Base-by-base conservation (phyloP, 2,797 vertebrate genomes). In the Parambassis ranga region DNA sequence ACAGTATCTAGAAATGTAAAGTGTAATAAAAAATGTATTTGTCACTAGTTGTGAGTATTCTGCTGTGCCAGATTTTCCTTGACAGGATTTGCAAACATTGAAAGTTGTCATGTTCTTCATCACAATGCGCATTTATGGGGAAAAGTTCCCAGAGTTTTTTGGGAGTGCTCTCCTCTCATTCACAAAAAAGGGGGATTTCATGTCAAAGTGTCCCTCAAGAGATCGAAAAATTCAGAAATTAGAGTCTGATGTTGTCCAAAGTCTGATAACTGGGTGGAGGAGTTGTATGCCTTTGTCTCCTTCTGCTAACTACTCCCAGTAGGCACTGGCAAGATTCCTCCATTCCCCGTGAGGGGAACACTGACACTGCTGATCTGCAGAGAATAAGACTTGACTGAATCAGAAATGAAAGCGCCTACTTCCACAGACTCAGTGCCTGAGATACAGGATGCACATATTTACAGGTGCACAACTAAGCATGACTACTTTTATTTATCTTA, bases 301-400 rank as follows among this genome's bases (percentile, higher is more conserved):
- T 35, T 36, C 30, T 76, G 50, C 72, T 82, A 83, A 79, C 79
- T 79, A 79, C 68, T 87, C 80, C 79, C 83, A 70, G 33, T 33
- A 73, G 83, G 78, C 65, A 38, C 18, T 58, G 79, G 65, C 64
- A 53, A 73, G 49, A 76, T 77, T 50, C 61, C 33, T 81, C 61
- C 55, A 46, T 49, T 69, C 66, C 67, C 71, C 55, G 61, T 32
- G 48, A 72, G 75, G 65, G 67, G 50, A 55, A 32, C 66, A 65
- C 26, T 74, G 72, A 80, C 75, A 67, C 51, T 59, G 57, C 69
- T 70, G 42, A 80, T 75, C 43, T 79, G 65, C 48, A 69, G 52
- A 81, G 53, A 74, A 64, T 67, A 65, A 27, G 15, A 58, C 58
- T 77, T 4, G 16, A 65, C 46, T 51, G 39, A 79, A 24, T 61